phyloP scores from a whole-genome alignment of 2,113 vertebrate genomes.

The Dermatemys mawii region DNA sequence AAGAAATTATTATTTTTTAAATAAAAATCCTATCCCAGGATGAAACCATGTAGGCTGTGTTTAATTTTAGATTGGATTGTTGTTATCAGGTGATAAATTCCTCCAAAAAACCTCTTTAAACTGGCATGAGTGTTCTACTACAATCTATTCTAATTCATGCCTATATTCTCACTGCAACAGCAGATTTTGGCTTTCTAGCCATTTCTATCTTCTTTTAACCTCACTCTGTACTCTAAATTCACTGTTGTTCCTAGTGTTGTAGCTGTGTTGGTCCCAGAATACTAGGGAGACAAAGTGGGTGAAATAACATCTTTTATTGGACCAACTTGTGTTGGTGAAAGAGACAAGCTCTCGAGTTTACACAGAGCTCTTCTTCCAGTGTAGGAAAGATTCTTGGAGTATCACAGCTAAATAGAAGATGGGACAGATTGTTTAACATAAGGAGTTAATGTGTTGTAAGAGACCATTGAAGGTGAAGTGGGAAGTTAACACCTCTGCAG shows the following conservation, averaged over 20 bases:
- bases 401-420: no score
- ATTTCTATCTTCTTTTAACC: background rate
- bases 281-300: no score
- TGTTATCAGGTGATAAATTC: background rate
- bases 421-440: no score
- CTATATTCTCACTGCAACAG: background rate
- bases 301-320: no score
- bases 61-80: background rate
- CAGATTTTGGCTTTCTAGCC: background rate
- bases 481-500: no score
- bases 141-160: background rate
- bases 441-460: no score
- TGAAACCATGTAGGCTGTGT: accelerated
- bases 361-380: no score
- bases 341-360: no score
- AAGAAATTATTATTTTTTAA: background rate
- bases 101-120: background rate
- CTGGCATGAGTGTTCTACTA: background rate
- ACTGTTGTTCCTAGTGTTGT: background rate
- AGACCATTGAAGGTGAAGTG: no score
- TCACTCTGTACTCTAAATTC: accelerated
- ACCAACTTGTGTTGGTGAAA: no score
- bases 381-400: no score
- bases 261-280: no score
- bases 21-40: background rate